Base-by-base conservation (phyloP, 2,888 invertebrate species). In the Amphimallon solstitiale region DNA sequence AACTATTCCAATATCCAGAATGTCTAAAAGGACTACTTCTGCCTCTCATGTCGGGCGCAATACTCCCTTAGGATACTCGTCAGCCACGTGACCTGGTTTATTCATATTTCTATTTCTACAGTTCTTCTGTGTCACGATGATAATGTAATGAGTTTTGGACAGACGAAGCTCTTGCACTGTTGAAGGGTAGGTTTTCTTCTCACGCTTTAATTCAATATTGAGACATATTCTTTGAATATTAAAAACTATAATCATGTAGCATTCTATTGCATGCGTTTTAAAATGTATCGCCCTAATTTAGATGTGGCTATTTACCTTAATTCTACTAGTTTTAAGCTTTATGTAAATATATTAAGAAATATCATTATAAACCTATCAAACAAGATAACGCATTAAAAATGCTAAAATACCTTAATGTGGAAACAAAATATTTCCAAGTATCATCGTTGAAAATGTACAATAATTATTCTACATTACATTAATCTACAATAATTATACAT, bases 11-110 rank as follows among this genome's bases (percentile, higher is more conserved):
- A 68, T 68, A 65, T 68, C 65, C 37, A 48, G 59, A 49, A 65
- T 56, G 62, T 62, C 56, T 65, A 60, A 68, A 60, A 54, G 60
- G 69, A 61, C 45, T 40, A 52, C 52, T 61, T 29, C 21, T 60
- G 69, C 68, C 68, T 70, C 69, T 69, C 68, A 68, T 71, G 73
- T 71, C 71, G 67, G 65, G 63, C 60, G 67, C 62, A 68, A 68
- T 68, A 68, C 66, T 69, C 71, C 70, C 70, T 49, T 63, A 68
- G 71, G 72, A 73, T 70, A 66, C 66, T 65, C 70, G 68, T 68
- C 65, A 62, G 60, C 66, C 72, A 71, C 75, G 73, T 73, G 74
- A 74, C 72, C 66, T 73, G 73, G 68, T 64, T 74, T 74, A 74
- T 75, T 73, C 73, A 73, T 73, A 72, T 72, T 71, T 73, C 71